Evolutionary conservation across 2,888 invertebrate species (phyloP), one percentile per base, ranked within the genome.

Genomic region (Hemistola chrysoprasaria): DNA sequence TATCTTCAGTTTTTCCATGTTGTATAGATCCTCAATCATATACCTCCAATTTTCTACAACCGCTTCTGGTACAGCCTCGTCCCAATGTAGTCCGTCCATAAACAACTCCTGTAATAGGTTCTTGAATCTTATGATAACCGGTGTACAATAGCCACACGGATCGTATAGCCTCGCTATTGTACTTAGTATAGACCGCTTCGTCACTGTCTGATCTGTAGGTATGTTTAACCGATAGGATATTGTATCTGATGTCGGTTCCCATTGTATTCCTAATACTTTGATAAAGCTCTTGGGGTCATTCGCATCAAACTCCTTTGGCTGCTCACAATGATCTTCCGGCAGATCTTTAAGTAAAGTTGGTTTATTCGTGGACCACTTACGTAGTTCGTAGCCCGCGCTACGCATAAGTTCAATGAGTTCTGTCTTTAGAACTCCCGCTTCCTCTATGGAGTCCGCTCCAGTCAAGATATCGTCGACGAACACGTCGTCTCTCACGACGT

Each of bases 201-300:
- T 38, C 4, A 29, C 8, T 3, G 30, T 26, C 7, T 21, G 8
- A 0, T 25, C 25, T 5, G 25, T 16, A 4, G 30, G 30, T 20
- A 30, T 29, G 6, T 38, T 30, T 8, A 25, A 20, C n/a, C 42
- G 40, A 25, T 48, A 48, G 8, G 24, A 35, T 2, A 50, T 20
- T 9, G 41, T 29, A 16, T 48, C 44, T 10, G 6, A 6, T 0
- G n/a, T 28, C 4, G 47, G 42, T 8, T 42, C 22, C 42, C 42
- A 47, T 8, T 32, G 30, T 5, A 46, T 32, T 1, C 45, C 40
- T 7, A 41, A 21, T 11, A 28, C 28, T 33, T n/a, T n/a, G n/a
- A n/a, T n/a, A n/a, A n/a, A n/a, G n/a, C n/a, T n/a, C n/a, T n/a
- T n/a, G n/a, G n/a, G n/a, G n/a, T n/a, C n/a, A n/a, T n/a, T n/a